Percentiles rank a stretch among this genome's conserved stretches.
phyloP scores from a whole-genome alignment of 2,797 vertebrate species.

The Sebastes hubbsi region DNA sequence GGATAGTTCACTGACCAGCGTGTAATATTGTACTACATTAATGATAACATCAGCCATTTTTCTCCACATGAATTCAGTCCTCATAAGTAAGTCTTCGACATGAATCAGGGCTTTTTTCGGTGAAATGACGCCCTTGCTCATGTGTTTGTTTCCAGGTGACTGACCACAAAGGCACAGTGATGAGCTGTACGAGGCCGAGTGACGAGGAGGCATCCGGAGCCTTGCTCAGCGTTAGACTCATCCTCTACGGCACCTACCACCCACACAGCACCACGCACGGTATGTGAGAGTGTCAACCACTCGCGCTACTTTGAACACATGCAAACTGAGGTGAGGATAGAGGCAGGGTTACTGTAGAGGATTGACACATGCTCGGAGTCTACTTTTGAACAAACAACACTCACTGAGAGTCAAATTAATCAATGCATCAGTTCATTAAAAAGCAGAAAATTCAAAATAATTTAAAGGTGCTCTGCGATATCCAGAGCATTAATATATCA shows the following conservation, averaged over 20 bases:
- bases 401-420: neutral
- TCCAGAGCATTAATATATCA: too few species aligned
- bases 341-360: conserved; percentile 12
- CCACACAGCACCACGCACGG: conserved; percentile 45
- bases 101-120: neutral
- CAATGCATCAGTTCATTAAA: neutral
- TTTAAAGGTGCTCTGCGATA: neutral
- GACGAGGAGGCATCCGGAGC: conserved; percentile 59
- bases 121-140: neutral
- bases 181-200: conserved; percentile 38
- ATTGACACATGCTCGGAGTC: conserved; percentile 9
- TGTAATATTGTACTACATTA: neutral
- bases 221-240: conserved; percentile 49
- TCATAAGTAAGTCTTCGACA: neutral
- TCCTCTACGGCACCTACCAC: conserved; percentile 73
- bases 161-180: conserved; percentile 63
- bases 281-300: conserved; percentile 35
- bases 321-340: conserved; percentile 21
- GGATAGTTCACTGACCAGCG: neutral
- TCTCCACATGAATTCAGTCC: neutral
- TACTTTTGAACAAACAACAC: neutral
- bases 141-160: conserved; percentile 68
- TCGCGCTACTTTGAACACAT: conserved; percentile 20
- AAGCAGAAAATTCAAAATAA: neutral
- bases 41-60: neutral